A percentile compares a stretch with the other conserved stretches of the same genome.
Conservation (phyloP, 1,140 invertebrate species). For the Lepidurus arcticus region DNA sequence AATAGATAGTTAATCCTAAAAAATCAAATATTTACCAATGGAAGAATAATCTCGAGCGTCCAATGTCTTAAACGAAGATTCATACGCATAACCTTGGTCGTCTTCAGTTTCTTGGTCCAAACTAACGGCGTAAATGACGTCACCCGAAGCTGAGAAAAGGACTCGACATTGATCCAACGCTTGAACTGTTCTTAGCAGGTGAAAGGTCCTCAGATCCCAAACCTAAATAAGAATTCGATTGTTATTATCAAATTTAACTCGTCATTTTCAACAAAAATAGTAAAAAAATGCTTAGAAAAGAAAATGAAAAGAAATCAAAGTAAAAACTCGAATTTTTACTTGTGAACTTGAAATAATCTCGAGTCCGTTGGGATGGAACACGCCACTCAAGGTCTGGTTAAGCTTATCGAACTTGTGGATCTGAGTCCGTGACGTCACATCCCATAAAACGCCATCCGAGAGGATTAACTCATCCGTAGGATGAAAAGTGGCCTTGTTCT, state of each 20-base stretch:
- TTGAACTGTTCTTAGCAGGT: conserved; percentile 86
- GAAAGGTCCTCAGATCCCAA: conserved; percentile 94
- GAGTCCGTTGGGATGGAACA: conserved; percentile 94
- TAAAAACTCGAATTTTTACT: conserved; percentile 46
- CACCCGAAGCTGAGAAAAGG: conserved; percentile 61
- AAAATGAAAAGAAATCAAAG: conserved; percentile 28
- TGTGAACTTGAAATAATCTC: conserved; percentile 56
- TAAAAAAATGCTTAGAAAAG: conserved; percentile 47
- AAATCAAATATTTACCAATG: conserved; percentile 59
- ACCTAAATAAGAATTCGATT: conserved; percentile 47
- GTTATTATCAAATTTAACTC: too few relatives aligned
- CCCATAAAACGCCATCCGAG: conserved; percentile 94
- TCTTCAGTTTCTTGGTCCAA: conserved; percentile 57
- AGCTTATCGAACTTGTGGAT: conserved; percentile 98
- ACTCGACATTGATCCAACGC: conserved; percentile 81
- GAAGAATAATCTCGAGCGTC: conserved; percentile 89
- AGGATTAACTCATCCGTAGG: conserved; percentile 88
- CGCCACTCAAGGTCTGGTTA: conserved; percentile 86
- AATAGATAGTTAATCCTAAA: conserved; percentile 9
- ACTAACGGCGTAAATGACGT: conserved; percentile 56
- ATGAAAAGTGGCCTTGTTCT: conserved; percentile 90
- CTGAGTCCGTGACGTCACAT: conserved; percentile 75
- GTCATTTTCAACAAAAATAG: too few relatives aligned
- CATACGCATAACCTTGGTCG: conserved; percentile 63
- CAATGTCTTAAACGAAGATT: conserved; percentile 87